Conservation (phyloP, 2,113 vertebrate species). For the Heteronetta atricapilla region DNA sequence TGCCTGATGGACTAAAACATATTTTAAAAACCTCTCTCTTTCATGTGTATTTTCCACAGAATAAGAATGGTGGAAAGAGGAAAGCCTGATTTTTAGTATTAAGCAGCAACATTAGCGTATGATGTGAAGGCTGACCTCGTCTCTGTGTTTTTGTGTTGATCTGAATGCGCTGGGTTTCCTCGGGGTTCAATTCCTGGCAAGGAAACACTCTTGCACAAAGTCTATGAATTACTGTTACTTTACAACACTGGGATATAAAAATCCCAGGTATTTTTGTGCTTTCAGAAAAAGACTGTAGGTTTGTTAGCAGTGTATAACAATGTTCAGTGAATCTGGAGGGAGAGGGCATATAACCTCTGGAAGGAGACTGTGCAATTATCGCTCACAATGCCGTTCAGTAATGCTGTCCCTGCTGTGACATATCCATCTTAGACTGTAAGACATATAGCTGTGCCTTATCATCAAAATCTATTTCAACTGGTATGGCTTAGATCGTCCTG, state of each 20-base stretch:
- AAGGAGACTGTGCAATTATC: not conserved
- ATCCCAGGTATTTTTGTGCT: not conserved
- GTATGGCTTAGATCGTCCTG: constrained; percentile 33
- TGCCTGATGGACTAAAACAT: not conserved
- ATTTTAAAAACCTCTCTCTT: not conserved
- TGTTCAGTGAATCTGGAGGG: not conserved
- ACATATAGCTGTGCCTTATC: constrained; percentile 43
- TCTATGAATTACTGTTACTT: constrained; percentile 13
- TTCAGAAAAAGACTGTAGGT: not conserved
- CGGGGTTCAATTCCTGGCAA: not conserved
- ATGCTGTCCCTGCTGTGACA: not conserved
- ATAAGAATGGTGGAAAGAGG: not conserved
- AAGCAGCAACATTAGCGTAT: accelerated
- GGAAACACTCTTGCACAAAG: not conserved
- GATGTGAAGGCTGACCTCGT: not conserved
- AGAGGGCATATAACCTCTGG: not conserved
- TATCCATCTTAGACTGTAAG: constrained; percentile 1
- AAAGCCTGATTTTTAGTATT: not conserved
- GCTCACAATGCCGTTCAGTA: not conserved
- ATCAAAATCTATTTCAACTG: constrained; percentile 50
- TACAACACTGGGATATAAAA: not conserved
- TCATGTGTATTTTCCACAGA: not conserved
- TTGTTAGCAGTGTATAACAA: not conserved
- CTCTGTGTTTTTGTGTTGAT: not conserved
- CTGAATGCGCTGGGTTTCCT: not conserved